phyloP scores from a whole-genome alignment of 64 coral and sea anemone genomes.

The Orbicella faveolata region DNA sequence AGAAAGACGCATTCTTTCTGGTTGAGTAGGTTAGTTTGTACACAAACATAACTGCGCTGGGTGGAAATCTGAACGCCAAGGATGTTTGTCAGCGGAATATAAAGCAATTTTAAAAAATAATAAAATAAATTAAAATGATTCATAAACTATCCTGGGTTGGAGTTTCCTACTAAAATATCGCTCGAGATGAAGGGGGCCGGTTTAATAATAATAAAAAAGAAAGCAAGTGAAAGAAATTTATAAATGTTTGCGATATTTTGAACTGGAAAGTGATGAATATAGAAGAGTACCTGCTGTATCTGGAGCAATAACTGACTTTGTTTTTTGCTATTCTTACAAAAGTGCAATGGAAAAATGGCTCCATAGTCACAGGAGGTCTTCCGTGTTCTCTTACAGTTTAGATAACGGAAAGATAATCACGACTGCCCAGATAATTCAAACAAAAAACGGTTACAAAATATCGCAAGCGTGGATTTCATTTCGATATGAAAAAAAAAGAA shows the following conservation, averaged over 20 bases:
- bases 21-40: neutral
- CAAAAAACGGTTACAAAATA: conserved; percentile 42
- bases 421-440: conserved; percentile 13
- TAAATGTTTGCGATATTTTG: conserved; percentile 12
- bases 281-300: conserved; percentile 18
- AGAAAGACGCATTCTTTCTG: neutral
- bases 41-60: neutral
- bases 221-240: conserved; percentile 1
- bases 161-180: neutral
- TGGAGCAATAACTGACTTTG: conserved; percentile 8
- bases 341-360: conserved; percentile 22
- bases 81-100: neutral
- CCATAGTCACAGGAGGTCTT: conserved; percentile 22
- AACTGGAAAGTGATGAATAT: neutral
- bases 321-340: conserved; percentile 17
- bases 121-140: conserved; percentile 23
- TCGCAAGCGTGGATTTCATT: neutral
- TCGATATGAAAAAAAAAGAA: neutral
- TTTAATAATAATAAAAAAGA: neutral
- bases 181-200: neutral
- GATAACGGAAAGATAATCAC: conserved; percentile 44
- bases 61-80: neutral
- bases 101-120: neutral
- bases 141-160: conserved; percentile 1
- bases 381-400: conserved; percentile 33